Evolutionary conservation across 2,113 vertebrate genomes (phyloP), one percentile per base, ranked within the genome.

Genomic region (Heloderma charlesbogerti): DNA sequence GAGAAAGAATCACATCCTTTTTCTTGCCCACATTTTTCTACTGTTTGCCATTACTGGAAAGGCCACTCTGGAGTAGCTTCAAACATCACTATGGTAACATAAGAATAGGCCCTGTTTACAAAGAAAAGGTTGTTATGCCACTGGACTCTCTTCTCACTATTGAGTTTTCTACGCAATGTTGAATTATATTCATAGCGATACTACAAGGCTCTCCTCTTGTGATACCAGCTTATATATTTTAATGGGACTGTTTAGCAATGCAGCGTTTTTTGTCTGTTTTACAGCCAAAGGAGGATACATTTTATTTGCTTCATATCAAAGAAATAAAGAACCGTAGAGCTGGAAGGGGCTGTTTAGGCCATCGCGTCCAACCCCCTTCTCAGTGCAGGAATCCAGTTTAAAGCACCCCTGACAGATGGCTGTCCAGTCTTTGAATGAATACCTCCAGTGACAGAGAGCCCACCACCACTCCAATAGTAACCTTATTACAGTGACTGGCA

Each of bases 171-270:
- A 90, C 25, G 51, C 13, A 88, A 37, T 86, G 89, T 74, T 89
- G 0, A 48, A 66, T 87, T 60, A 88, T 29, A 37, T 82, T n/a
- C 16, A 1, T 1, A 0, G 2, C 9, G 37, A n/a, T 31, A 34
- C 34, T 25, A 27, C 20, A 8, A 4, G 0, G 40, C 92, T 91
- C 34, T 88, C 80, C 57, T 18, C 34, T 29, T 40, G 8, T 29
- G 90, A 90, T 15, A 92, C 0, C 84, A 2, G 22, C 0, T 45
- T 88, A 16, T 40, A 15, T 51, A 93, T 12, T 22, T 3, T 48
- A 7, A 86, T 29, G 25, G 77, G 92, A 88, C 66, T 87, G 0
- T 34, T 89, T 15, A 45, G 91, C 92, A 96, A 90, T 87, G 27
- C 40, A n/a, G 34, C 12, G 18, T 48, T 31, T 25, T 84, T 80